Conservation (phyloP, 1,140 invertebrate species). For the Babylonia areolata region DNA sequence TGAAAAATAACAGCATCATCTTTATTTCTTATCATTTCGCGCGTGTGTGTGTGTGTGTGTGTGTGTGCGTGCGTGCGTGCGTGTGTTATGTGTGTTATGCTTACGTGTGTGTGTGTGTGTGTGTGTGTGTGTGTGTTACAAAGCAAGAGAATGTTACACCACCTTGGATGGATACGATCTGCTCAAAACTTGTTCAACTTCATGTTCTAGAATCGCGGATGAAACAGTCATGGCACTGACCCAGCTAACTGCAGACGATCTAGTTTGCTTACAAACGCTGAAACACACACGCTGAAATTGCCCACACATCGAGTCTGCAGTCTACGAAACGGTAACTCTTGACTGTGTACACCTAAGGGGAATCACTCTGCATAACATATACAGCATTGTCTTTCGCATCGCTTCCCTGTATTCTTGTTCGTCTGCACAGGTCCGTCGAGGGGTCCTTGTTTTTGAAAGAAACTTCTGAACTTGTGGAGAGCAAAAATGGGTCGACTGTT, state of each 20-base stretch:
- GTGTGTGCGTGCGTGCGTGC: neutral
- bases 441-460: neutral
- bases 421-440: neutral
- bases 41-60: no score
- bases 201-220: neutral
- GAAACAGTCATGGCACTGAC: neutral
- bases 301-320: no score
- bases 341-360: neutral
- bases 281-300: no score
- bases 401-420: neutral
- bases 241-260: neutral
- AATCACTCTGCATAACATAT: neutral
- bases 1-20: no score
- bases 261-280: no score
- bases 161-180: conserved; percentile 13
- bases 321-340: neutral
- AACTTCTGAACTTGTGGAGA: neutral
- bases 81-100: no score
- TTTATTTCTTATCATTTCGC: no score
- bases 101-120: no score
- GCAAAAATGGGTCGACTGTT: conserved; percentile 25
- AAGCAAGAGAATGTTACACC: no score
- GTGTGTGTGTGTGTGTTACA: neutral
- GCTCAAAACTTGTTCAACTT: neutral
- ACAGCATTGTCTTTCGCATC: neutral